A percentile compares a stretch with the other conserved stretches of the same genome.
These are phyloP conservation scores for Hyposmocoma kahamanoa DNA, from an alignment of 1,140 invertebrate species.

Conservation along the genomic window DNA sequence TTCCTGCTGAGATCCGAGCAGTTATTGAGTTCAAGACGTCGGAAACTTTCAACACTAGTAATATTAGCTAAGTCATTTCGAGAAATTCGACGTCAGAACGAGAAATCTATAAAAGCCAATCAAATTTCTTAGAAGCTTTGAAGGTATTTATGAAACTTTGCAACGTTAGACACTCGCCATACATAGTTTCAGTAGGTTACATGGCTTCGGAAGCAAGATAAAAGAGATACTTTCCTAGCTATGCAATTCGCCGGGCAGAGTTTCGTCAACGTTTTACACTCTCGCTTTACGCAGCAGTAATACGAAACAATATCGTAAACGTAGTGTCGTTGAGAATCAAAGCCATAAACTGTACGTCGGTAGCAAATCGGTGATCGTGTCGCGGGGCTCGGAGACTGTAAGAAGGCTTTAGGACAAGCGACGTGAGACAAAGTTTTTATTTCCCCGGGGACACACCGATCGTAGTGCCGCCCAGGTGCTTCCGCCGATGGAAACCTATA, in stretches of 20 bases:
- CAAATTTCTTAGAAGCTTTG: too few species aligned
- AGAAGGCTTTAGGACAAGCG: constrained; percentile 68
- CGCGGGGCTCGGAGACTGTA: constrained; percentile 42
- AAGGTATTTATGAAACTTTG: too few species aligned
- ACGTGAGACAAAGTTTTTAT: constrained; percentile 73
- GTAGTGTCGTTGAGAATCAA: constrained; percentile 58
- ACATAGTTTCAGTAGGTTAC: too few species aligned
- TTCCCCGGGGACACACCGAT: constrained; percentile 68
- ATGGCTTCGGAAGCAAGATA: too few species aligned
- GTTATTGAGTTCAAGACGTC: constrained; percentile 58
- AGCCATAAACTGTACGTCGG: constrained; percentile 53
- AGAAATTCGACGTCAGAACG: constrained; percentile 17
- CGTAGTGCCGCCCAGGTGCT: constrained; percentile 66
- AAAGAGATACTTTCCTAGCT: constrained; percentile 5
- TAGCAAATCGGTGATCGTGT: constrained; percentile 58
- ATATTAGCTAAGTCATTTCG: constrained; percentile 48
- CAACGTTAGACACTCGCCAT: too few species aligned
- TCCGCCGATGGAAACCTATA: constrained; percentile 64
- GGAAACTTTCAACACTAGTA: constrained; percentile 58
- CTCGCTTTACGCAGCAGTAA: constrained; percentile 38
- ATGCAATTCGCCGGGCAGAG: constrained; percentile 24
- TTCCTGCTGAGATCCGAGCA: constrained; percentile 49
- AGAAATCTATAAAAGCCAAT: not conserved
- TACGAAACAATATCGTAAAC: constrained; percentile 60
- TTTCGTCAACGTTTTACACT: constrained; percentile 25